Evolutionary conservation across 1,140 invertebrate genomes (phyloP).

Genomic region (Drosophila guanche): DNA sequence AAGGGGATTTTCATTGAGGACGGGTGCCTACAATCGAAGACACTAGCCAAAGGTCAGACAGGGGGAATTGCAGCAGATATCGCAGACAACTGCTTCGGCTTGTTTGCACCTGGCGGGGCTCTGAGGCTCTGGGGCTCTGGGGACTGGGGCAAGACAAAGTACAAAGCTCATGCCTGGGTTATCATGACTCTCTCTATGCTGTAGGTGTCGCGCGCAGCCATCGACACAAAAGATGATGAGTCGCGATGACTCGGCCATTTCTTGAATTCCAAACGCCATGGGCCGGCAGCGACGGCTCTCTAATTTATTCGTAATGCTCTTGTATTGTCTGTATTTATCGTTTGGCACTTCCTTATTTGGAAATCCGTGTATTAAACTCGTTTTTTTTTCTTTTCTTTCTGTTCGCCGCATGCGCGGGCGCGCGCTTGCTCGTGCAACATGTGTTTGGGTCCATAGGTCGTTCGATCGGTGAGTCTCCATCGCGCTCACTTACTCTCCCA

Average conservation of each 20-base stretch:
- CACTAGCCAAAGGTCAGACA: neutral
- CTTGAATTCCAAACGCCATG: slow-evolving; percentile 9
- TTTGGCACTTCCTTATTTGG: slow-evolving; percentile 17
- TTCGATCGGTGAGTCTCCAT: slow-evolving; percentile 15
- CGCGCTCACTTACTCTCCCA: neutral
- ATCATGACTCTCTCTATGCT: slow-evolving; percentile 8
- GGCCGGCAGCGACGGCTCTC: slow-evolving; percentile 1
- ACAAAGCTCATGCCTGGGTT: slow-evolving; percentile 52
- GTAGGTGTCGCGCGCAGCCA: slow-evolving; percentile 12
- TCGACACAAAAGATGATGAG: slow-evolving; percentile 40
- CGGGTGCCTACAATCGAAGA: slow-evolving; percentile 1
- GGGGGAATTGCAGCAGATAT: no score
- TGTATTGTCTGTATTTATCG: slow-evolving; percentile 19
- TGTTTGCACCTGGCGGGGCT: no score
- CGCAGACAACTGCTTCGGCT: no score
- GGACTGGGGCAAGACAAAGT: slow-evolving; percentile 44
- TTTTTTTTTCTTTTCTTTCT: slow-evolving; percentile 3
- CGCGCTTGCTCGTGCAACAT: slow-evolving; percentile 38
- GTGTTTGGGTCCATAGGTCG: slow-evolving; percentile 77
- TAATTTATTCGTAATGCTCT: slow-evolving; percentile 19
- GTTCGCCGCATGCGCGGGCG: neutral
- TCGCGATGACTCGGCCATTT: slow-evolving; percentile 63
- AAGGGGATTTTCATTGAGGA: neutral
- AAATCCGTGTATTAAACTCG: slow-evolving; percentile 38
- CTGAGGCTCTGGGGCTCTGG: no score